These are phyloP conservation scores for Mionectes macconnelli DNA, from an alignment of 2,113 vertebrate species.

Conservation along the genomic window DNA sequence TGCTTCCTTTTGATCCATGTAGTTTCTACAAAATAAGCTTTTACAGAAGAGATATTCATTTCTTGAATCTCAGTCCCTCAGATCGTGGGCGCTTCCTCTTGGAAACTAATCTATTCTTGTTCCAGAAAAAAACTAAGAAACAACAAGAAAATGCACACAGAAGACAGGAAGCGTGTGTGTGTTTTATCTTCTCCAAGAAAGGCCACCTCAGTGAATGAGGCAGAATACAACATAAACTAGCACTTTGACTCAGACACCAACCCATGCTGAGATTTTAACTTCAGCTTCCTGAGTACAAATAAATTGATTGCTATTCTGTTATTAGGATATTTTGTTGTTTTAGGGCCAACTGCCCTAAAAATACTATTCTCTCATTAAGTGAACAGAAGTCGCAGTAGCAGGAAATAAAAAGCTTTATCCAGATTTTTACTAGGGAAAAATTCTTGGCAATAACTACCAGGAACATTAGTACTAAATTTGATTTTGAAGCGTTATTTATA, in stretches of 20 bases:
- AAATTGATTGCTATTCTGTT: slow-evolving; percentile 32
- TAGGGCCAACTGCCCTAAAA: slow-evolving; percentile 39
- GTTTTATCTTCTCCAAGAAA: slow-evolving; percentile 49
- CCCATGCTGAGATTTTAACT: slow-evolving; percentile 57
- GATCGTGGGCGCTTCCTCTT: slow-evolving; percentile 59
- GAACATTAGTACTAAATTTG: background rate
- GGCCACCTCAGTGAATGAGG: slow-evolving; percentile 64
- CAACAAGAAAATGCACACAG: slow-evolving; percentile 4
- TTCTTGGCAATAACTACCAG: background rate
- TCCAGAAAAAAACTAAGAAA: slow-evolving; percentile 64
- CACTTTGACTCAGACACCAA: slow-evolving; percentile 40
- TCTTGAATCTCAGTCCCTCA: slow-evolving; percentile 21
- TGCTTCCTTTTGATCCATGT: slow-evolving; percentile 7
- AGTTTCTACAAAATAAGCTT: slow-evolving; percentile 10
- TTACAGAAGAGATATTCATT: background rate
- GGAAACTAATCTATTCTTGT: slow-evolving; percentile 45
- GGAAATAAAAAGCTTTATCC: slow-evolving; percentile 24
- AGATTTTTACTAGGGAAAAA: slow-evolving; percentile 25
- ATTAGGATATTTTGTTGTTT: slow-evolving; percentile 25
- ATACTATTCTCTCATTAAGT: slow-evolving; percentile 26
- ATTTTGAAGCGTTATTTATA: background rate
- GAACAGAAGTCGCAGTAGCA: slow-evolving; percentile 32
- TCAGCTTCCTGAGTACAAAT: slow-evolving; percentile 59
- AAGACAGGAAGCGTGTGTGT: slow-evolving; percentile 61
- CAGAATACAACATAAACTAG: slow-evolving; percentile 46